These are phyloP conservation scores for Chionodraco myersi DNA, from an alignment of 2,113 vertebrate genomes.

Conservation along the genomic window DNA sequence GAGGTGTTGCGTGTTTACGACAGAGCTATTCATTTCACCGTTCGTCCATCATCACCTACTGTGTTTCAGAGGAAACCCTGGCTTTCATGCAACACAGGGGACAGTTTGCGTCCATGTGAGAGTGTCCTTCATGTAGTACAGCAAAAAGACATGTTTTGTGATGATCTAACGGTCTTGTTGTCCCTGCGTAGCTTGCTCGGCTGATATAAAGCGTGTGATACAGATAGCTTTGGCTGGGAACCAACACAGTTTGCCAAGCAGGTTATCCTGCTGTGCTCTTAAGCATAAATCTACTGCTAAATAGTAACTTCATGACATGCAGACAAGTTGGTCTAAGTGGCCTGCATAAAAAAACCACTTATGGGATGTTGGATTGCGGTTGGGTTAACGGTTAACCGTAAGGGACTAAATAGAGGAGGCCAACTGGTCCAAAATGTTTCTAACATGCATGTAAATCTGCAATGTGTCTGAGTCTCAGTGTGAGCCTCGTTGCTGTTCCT, in stretches of 20 bases:
- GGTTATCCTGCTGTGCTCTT: slow-evolving; percentile 76
- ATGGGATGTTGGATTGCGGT: slow-evolving; percentile 46
- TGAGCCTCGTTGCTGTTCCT: slow-evolving; percentile 17
- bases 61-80: slow-evolving; percentile 73
- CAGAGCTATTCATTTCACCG: slow-evolving; percentile 69
- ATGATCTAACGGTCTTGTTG: slow-evolving; percentile 56
- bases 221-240: slow-evolving; percentile 69
- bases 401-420: slow-evolving; percentile 16
- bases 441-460: slow-evolving; percentile 43
- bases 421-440: slow-evolving; percentile 16
- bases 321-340: slow-evolving; percentile 52
- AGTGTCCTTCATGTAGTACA: slow-evolving; percentile 68
- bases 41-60: slow-evolving; percentile 74
- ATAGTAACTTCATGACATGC: slow-evolving; percentile 62
- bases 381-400: slow-evolving; percentile 36
- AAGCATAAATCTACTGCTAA: slow-evolving; percentile 78
- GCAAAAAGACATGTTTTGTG: slow-evolving; percentile 42
- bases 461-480: slow-evolving; percentile 42
- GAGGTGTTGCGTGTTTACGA: slow-evolving; percentile 62
- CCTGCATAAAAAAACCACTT: slow-evolving; percentile 49
- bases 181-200: slow-evolving; percentile 36
- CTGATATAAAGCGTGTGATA: slow-evolving; percentile 63
- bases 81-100: slow-evolving; percentile 53
- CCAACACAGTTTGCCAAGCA: slow-evolving; percentile 72
- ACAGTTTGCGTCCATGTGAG: slow-evolving; percentile 58